Percentiles rank a stretch among this genome's conserved stretches.
Conservation (phyloP, 1,140 invertebrate species). For the Pseudomyrmex flavicornis region DNA sequence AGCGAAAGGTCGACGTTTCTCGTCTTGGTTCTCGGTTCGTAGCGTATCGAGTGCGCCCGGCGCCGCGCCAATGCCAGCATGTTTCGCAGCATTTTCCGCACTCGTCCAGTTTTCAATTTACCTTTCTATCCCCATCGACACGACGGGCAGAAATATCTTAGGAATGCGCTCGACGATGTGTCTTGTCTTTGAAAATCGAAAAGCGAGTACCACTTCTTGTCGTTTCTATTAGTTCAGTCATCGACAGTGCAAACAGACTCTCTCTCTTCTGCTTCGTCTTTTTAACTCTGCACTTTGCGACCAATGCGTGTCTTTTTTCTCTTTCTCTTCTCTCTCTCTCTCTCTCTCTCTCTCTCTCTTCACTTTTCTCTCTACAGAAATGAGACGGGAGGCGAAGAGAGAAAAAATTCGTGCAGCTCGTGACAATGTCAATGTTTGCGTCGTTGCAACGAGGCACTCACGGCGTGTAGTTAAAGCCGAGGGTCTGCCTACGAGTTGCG, state of each 20-base stretch:
- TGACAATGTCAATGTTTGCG: slow-evolving; percentile 81
- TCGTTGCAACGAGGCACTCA: slow-evolving; percentile 74
- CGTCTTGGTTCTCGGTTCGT: background rate
- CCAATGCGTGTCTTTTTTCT: background rate
- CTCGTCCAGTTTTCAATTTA: slow-evolving; percentile 47
- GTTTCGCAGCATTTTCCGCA: slow-evolving; percentile 16
- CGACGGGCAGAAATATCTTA: slow-evolving; percentile 27
- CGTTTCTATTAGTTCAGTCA: slow-evolving; percentile 77
- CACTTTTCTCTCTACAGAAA: slow-evolving; percentile 40
- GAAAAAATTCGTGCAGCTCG: slow-evolving; percentile 66
- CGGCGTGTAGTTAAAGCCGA: slow-evolving; percentile 65
- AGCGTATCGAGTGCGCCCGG: slow-evolving; percentile 18
- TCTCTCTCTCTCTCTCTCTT: slow-evolving; percentile 7
- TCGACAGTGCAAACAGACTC: slow-evolving; percentile 72
- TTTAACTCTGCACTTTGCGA: slow-evolving; percentile 24
- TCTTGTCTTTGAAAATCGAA: slow-evolving; percentile 54
- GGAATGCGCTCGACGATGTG: slow-evolving; percentile 52
- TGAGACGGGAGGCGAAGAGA: background rate
- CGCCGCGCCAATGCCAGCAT: background rate
- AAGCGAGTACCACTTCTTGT: slow-evolving; percentile 63
- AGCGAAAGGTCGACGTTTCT: slow-evolving; percentile 31
- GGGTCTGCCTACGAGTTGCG: slow-evolving; percentile 63
- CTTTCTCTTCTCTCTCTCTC: background rate
- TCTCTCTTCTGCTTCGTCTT: slow-evolving; percentile 35
- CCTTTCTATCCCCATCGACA: slow-evolving; percentile 3